A percentile compares a stretch with the other conserved stretches of the same genome.
phyloP scores from a whole-genome alignment of 2,113 vertebrate genomes.

The Bubalus kerabau region DNA sequence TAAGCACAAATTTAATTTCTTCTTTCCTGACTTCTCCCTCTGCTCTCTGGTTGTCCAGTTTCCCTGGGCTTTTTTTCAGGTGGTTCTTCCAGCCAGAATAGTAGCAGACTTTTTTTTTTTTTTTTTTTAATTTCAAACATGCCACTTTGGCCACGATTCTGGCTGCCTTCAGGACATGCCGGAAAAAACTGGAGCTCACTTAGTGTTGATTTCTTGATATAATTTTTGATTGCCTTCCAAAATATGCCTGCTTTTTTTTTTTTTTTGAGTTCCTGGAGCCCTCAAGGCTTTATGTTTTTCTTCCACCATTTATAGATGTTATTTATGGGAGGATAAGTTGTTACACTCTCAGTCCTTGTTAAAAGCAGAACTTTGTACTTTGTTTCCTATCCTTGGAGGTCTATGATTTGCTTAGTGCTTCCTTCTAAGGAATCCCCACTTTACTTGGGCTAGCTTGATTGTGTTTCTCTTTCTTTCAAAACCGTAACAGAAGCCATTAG shows the following conservation, averaged over 20 bases:
- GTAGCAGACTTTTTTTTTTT: neutral
- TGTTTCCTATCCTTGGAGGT: constrained; percentile 15
- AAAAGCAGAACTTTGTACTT: constrained; percentile 1
- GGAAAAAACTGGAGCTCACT: neutral
- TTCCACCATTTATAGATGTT: neutral
- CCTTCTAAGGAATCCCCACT: neutral
- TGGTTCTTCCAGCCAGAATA: neutral
- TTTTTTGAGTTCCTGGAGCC: neutral
- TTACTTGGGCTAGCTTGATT: constrained; percentile 12
- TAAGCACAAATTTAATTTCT: neutral
- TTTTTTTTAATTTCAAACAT: constrained; percentile 19
- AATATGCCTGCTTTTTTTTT: neutral
- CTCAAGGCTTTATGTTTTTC: neutral
- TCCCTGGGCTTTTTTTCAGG: neutral
- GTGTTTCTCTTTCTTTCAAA: constrained; percentile 33
- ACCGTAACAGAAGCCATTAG: neutral
- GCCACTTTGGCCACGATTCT: neutral
- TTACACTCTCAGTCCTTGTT: neutral
- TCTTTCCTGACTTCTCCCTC: neutral
- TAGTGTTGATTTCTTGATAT: neutral
- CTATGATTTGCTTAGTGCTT: constrained; percentile 26
- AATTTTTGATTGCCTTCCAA: neutral
- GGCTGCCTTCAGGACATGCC: neutral
- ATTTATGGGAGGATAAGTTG: neutral
- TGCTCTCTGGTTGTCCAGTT: neutral